Base-by-base conservation (phyloP, 2,888 invertebrate genomes). In the Brachynemurus nebulosus region DNA sequence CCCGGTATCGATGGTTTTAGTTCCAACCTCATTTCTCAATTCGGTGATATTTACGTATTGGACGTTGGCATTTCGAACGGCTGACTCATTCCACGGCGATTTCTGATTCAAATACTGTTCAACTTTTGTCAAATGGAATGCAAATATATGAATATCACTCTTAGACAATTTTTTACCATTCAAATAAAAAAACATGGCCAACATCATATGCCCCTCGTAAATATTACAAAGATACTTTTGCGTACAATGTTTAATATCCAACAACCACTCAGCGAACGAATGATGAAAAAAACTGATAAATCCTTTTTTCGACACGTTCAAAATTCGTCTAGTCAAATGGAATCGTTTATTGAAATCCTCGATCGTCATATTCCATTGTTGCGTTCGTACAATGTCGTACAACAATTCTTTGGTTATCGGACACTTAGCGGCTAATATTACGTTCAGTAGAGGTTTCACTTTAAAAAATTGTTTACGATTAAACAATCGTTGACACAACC, bases 181-280 rank as follows among this genome's bases (percentile, higher is more conserved):
- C 39, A 83, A 65, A 40, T 82, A 74, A 68, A 88, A 84, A 57
- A 81, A 79, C 78, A 91, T 84, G 16, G 86, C 84, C 33, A 91
- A 70, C 62, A 86, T 85, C 8, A 84, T 84, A 62, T 95, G 93
- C 0, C 95, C 95, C 54, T 89, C 86, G 41, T 78, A 71, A 7
- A 86, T 80, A 52, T 82, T 80, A 62, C 91, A 95, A 50, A 95
- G 71, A 64, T 91, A 96, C 54, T 91, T 86, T 53, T 91, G 84
- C 2, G 95, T 96, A 63, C 95, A 93, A 59, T 96, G 93, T 64
- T 96, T 96, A n/a, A 96, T 93, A 62, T 96, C 96, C 43, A 89
- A 68, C 52, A 96, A 67, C 96, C 96, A 96, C 59, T 86, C 85
- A 18, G 91, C 86, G 63, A 95, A 95, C 48, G 91, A 92, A 60